Base-by-base conservation (phyloP, 2,888 invertebrate genomes). In the Cristatella mucedo region DNA sequence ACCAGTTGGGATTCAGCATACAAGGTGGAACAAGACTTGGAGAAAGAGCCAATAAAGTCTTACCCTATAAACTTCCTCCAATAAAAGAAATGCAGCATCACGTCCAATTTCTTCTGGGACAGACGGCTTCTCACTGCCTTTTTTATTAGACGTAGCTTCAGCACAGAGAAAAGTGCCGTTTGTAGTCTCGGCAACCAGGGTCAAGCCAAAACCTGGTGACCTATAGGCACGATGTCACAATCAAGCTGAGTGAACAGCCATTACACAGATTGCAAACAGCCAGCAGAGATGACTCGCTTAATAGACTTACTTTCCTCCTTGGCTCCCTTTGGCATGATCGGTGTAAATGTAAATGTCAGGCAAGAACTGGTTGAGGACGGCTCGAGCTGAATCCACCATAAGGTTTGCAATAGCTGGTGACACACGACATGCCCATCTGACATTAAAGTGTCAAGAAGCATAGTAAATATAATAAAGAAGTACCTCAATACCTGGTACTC, bases 331-430 rank as follows among this genome's bases (percentile, higher is more conserved):
- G 50, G 80, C 76, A 61, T 86, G 86, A 68, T 97, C 95, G 0
- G 85, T 83, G 55, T 83, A 80, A 48, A 99, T 84, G 60, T 85
- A 97, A 41, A 97, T 80, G 62, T 99, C 95, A 0, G 91, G 84
- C 11, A 97, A 65, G 61, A 84, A 91, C 44, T 87, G 80, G 3
- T 89, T 70, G 66, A 95, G 74, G 5, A 84, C 74, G 44, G 83
- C 82, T 68, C 95, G 91, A 2, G 93, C 83, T 4, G 84, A 72
- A 49, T 91, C 89, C 0, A 97, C 82, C 49, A 93, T 79, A 50
- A 97, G 74, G 64, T 89, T 93, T 0, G 84, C 81, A 61, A 91
- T 77, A 0, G 83, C 80, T 0, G 97, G 95, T 0, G 95, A 87
- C 0, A 95, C 85, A 47, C 87, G 72, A 39, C 82, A 71, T 0